Percentiles rank a stretch among this genome's conserved stretches.
Conservation (phyloP, 2,888 invertebrate species). For the Latheticus oryzae region DNA sequence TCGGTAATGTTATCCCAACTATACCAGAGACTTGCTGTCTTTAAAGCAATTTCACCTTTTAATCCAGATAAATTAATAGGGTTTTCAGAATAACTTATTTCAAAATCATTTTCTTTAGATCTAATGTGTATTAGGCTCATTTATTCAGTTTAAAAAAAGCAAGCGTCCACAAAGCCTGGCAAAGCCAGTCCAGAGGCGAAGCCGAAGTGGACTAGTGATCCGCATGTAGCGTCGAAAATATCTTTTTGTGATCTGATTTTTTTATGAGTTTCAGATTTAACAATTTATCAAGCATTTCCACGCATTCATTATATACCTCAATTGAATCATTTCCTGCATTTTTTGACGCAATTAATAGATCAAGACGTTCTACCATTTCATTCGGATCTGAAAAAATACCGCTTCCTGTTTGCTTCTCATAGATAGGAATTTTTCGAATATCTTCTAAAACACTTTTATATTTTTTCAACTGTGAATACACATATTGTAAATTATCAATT, state of each 20-base stretch:
- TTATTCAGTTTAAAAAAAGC: slow-evolving; percentile 23
- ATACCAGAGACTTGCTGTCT: slow-evolving; percentile 1
- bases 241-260: slow-evolving; percentile 30
- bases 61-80: slow-evolving; percentile 26
- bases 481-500: slow-evolving; percentile 5
- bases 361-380: slow-evolving; percentile 41
- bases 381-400: slow-evolving; percentile 38
- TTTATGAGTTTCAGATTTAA: slow-evolving; percentile 17
- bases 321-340: slow-evolving; percentile 40
- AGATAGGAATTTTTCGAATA: slow-evolving; percentile 23
- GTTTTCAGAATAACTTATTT: slow-evolving; percentile 28
- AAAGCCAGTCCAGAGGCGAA: background rate
- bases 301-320: slow-evolving; percentile 39
- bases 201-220: no score
- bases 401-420: slow-evolving; percentile 19
- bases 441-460: slow-evolving; percentile 14
- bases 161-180: no score
- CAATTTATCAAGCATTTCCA: slow-evolving; percentile 36
- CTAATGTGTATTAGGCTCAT: slow-evolving; percentile 6
- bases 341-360: slow-evolving; percentile 40
- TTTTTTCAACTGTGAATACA: slow-evolving; percentile 9
- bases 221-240: slow-evolving; percentile 3
- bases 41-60: slow-evolving; percentile 28
- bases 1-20: slow-evolving; percentile 3
- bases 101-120: slow-evolving; percentile 14